Evolutionary conservation across 1,140 invertebrate genomes (phyloP), one percentile per base, ranked within the genome.

Genomic region (Ooceraea biroi): DNA sequence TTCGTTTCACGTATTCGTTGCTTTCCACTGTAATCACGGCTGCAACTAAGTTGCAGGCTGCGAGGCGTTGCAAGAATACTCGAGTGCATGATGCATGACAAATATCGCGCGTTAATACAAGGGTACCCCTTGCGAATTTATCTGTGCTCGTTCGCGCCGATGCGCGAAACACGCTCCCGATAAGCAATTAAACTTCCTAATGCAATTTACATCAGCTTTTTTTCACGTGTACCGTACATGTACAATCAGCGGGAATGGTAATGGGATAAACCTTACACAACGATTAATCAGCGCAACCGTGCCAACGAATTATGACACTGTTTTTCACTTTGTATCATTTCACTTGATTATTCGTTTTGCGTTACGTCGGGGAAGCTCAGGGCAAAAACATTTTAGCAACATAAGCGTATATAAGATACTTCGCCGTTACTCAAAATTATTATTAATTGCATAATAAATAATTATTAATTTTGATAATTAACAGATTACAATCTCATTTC

Each of bases 71-170:
- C 84, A 83, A 58, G 52, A 50, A 50, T 46, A 48, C 46, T 46
- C 77, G 82, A 77, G 63, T 58, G 82, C 60, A 66, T 63, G 85
- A 86, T 86, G 85, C 77, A 63, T 69, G 85, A 83, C 55, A 82
- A 72, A 46, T 65, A 50, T 83, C 66, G 55, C 84, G 61, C 57
- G 36, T 48, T 85, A 73, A 85, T 63, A 27, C 36, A 82, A 50
- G 60, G 22, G 63, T 69, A 78, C 63, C n/a, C 48, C 65, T 58
- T 25, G 36, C 50, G 25, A 36, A 69, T 69, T 80, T 69, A 80
- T 80, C 76, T 69, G 57, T 22, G 61, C 63, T 78, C 74, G 63
- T 78, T 66, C 65, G 65, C 50, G 48, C 50, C 52, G 36, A 71
- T 57, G 65, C 57, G 76, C 76, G 76, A 78, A 69, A 69, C 76